Evolutionary conservation across 2,888 invertebrate genomes (phyloP).

Genomic region (Diloba caeruleocephala): DNA sequence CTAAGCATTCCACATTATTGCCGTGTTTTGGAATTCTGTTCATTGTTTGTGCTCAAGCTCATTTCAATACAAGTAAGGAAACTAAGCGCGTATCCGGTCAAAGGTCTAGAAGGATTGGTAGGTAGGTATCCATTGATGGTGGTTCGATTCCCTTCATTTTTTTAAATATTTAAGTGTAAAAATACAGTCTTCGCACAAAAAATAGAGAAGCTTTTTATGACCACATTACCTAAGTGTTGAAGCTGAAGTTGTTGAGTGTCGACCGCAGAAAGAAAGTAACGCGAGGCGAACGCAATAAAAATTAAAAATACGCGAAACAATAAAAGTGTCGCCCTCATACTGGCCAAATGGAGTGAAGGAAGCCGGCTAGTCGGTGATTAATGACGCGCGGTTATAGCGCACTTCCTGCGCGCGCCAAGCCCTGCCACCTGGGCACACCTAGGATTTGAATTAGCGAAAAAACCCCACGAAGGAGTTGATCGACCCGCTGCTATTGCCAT

Average conservation of each 20-base stretch:
- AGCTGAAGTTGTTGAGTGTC: conserved; percentile 29
- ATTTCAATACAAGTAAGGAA: conserved; percentile 80
- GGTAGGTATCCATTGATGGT: conserved; percentile 21
- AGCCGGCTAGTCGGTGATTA: conserved; percentile 74
- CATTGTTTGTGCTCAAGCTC: conserved; percentile 82
- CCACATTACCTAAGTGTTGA: conserved; percentile 34
- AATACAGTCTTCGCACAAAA: conserved; percentile 17
- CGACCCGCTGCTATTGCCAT: conserved; percentile 53
- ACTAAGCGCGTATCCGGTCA: conserved; percentile 75
- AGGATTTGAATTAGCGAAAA: conserved; percentile 65
- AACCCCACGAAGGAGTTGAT: conserved; percentile 60
- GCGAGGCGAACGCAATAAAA: conserved; percentile 45
- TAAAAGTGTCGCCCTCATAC: conserved; percentile 74
- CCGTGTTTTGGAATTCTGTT: conserved; percentile 84
- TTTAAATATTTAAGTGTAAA: neutral
- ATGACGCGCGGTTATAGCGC: conserved; percentile 71
- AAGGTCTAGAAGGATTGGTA: conserved; percentile 61
- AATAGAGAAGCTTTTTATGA: conserved; percentile 19
- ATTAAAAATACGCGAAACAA: conserved; percentile 70
- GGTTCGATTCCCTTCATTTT: conserved; percentile 9
- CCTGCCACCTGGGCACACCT: conserved; percentile 48
- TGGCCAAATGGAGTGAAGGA: conserved; percentile 62
- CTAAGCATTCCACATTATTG: conserved; percentile 80
- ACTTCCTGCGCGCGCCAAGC: conserved; percentile 72
- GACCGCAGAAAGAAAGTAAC: conserved; percentile 32